These are phyloP conservation scores for Antitype chi DNA, from an alignment of 2,888 invertebrate genomes.

Conservation along the genomic window DNA sequence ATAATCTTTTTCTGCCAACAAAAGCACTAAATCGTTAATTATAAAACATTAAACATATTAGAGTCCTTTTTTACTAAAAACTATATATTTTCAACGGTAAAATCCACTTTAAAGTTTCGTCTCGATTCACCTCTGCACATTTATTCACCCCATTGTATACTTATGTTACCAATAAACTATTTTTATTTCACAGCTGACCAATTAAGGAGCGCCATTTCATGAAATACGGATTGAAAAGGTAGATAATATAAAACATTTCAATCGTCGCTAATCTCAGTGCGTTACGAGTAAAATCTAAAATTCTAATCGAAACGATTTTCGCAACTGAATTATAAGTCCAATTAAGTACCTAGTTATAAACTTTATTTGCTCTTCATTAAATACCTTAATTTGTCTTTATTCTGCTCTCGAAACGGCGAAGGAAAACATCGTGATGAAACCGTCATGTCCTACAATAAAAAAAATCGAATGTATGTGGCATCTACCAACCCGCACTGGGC, in stretches of 20 bases:
- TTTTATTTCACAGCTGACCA: neutral
- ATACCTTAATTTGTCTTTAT: neutral
- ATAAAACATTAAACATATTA: too few relatives aligned
- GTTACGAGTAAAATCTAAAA: conserved; percentile 21
- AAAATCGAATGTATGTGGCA: too few relatives aligned
- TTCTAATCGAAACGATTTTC: conserved; percentile 6
- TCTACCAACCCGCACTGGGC: too few relatives aligned
- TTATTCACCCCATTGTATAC: too few relatives aligned
- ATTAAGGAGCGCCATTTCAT: neutral
- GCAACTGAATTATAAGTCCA: conserved; percentile 1
- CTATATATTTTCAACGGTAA: too few relatives aligned
- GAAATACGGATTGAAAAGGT: neutral
- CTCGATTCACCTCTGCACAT: too few relatives aligned
- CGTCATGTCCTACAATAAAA: too few relatives aligned
- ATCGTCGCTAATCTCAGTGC: neutral
- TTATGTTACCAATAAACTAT: too few relatives aligned
- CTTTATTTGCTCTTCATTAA: neutral
- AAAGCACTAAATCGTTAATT: too few relatives aligned
- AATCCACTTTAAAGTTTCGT: too few relatives aligned
- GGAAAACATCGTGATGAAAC: neutral
- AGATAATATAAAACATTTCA: neutral
- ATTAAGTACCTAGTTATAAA: neutral
- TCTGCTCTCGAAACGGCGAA: neutral
- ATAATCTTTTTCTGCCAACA: too few relatives aligned
- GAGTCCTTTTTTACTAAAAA: too few relatives aligned